These are phyloP conservation scores for Phalacrocorax aristotelis DNA, from an alignment of 2,113 vertebrate genomes.

Conservation along the genomic window DNA sequence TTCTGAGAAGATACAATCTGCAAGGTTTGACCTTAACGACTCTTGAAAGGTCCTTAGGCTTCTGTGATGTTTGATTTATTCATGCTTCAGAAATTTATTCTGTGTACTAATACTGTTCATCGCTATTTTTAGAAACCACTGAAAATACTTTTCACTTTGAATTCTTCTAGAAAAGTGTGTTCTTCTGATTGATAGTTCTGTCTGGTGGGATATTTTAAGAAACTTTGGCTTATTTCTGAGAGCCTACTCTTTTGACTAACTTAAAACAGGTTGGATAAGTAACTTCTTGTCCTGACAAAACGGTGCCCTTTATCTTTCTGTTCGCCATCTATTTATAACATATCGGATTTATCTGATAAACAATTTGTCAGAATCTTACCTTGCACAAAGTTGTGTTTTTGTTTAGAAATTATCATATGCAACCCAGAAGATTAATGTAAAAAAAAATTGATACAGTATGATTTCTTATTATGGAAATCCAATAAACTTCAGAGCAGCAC, in stretches of 20 bases:
- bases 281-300: neutral
- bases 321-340: neutral
- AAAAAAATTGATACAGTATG: slow-evolving; percentile 41
- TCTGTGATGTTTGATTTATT: neutral
- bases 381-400: neutral
- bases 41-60: neutral
- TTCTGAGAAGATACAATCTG: neutral
- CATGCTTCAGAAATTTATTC: neutral
- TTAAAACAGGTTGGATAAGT: neutral
- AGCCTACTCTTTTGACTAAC: neutral
- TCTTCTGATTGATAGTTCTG: neutral
- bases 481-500: slow-evolving; percentile 66
- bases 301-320: neutral
- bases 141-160: neutral
- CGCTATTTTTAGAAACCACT: neutral
- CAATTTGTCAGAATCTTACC: neutral
- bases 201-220: neutral
- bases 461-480: slow-evolving; percentile 71
- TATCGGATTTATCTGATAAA: neutral
- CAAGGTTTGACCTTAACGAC: neutral
- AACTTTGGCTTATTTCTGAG: neutral
- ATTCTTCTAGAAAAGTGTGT: neutral
- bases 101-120: neutral
- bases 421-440: slow-evolving; percentile 39
- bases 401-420: slow-evolving; percentile 11